Percentiles rank a stretch among this genome's conserved stretches.
phyloP scores from a whole-genome alignment of 2,113 vertebrate species.

The Labrus mixtus region DNA sequence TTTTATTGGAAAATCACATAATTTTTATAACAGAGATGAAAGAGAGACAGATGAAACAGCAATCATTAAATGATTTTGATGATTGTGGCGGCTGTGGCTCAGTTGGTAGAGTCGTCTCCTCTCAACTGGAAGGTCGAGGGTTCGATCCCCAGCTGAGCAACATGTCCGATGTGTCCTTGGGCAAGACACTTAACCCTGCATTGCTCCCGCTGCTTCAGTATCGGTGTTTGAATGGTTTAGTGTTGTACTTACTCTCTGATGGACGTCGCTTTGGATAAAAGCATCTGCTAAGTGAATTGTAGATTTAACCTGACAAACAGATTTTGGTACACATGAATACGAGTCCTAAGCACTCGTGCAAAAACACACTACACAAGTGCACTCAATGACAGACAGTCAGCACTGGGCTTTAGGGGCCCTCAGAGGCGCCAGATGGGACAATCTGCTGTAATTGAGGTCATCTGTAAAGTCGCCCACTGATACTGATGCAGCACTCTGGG shows the following conservation, averaged over 20 bases:
- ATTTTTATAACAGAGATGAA: slow-evolving; percentile 21
- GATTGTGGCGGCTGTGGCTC: too few species aligned
- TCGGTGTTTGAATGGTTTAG: too few species aligned
- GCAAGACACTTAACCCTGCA: too few species aligned
- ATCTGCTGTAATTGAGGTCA: slow-evolving; percentile 61
- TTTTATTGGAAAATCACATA: not conserved
- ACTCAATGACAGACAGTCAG: slow-evolving; percentile 29
- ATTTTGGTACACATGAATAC: not conserved
- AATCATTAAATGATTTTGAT: slow-evolving; percentile 19
- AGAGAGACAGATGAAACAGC: slow-evolving; percentile 11
- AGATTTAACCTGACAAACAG: slow-evolving; percentile 26
- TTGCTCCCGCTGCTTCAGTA: too few species aligned
- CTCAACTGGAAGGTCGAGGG: too few species aligned
- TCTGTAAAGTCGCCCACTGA: slow-evolving; percentile 49
- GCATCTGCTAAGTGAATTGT: too few species aligned
- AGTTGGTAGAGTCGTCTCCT: too few species aligned
- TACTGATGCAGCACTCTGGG: slow-evolving; percentile 28
- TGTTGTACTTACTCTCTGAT: too few species aligned
- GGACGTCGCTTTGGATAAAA: too few species aligned
- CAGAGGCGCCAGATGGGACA: slow-evolving; percentile 56
- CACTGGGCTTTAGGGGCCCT: slow-evolving; percentile 36
- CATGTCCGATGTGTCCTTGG: too few species aligned
- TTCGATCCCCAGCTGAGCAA: too few species aligned
- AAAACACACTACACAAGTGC: slow-evolving; percentile 7
- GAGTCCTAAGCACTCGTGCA: not conserved